These are phyloP conservation scores for Enteromius mattozi DNA, from an alignment of 2,797 vertebrate species.

Conservation along the genomic window DNA sequence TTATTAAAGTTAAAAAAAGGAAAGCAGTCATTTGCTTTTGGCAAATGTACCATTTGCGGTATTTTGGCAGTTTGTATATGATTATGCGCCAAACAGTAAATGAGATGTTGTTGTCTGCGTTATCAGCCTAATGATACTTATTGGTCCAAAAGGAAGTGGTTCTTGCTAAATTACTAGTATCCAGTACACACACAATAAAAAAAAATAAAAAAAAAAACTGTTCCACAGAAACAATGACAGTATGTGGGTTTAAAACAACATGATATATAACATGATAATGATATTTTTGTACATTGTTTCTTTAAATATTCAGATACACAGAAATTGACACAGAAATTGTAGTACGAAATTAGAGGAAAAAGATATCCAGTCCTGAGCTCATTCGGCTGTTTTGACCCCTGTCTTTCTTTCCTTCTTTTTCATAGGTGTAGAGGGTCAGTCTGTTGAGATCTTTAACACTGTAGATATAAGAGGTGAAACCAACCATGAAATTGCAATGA, in stretches of 20 bases:
- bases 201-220: background rate
- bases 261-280: background rate
- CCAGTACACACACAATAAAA: background rate
- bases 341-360: background rate
- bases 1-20: background rate
- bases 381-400: background rate
- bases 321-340: background rate
- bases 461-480: conserved; percentile 90
- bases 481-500: conserved; percentile 91
- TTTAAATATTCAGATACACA: background rate
- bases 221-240: background rate
- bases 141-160: background rate
- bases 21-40: background rate
- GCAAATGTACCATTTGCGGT: background rate
- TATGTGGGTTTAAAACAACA: background rate
- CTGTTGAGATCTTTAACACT: conserved; percentile 86
- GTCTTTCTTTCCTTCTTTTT: background rate
- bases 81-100: background rate
- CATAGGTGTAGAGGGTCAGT: conserved; percentile 86
- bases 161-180: background rate
- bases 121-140: background rate
- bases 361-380: background rate
- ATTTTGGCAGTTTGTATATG: background rate
- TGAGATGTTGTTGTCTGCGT: background rate
- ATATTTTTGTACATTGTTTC: background rate